Conservation (phyloP, 2,888 invertebrate species). For the Caenorhabditis uteleia region DNA sequence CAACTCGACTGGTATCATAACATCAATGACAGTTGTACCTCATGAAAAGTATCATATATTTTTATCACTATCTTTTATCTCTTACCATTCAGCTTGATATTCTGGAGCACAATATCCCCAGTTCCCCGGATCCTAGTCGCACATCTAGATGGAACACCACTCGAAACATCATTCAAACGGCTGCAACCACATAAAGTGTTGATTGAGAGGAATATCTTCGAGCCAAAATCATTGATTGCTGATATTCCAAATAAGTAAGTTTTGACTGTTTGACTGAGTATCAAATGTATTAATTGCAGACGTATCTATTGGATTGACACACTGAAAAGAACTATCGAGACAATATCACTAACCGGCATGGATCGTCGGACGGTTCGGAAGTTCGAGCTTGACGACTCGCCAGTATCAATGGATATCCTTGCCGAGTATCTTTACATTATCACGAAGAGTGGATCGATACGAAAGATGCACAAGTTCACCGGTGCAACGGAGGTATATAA, state of each 20-base stretch:
- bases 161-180: too few relatives aligned
- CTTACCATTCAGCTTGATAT: conserved; percentile 10
- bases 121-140: conserved; percentile 16
- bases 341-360: conserved; percentile 3
- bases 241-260: conserved; percentile 18
- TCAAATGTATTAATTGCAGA: too few relatives aligned
- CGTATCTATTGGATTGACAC: conserved; percentile 4
- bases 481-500: conserved; percentile 9
- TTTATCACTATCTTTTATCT: too few relatives aligned
- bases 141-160: conserved; percentile 24
- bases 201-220: conserved; percentile 18
- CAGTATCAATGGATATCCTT: conserved; percentile 24
- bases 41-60: neutral
- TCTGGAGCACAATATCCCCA: conserved; percentile 16
- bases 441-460: conserved; percentile 9
- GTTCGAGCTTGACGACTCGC: conserved; percentile 17
- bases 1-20: conserved; percentile 25
- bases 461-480: conserved; percentile 32
- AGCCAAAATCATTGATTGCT: conserved; percentile 11
- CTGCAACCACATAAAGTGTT: conserved; percentile 17
- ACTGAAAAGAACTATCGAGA: conserved; percentile 1
- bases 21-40: conserved; percentile 18
- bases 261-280: too few relatives aligned
- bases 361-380: conserved; percentile 23
- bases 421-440: conserved; percentile 23